Evolutionary conservation across 2,797 vertebrate genomes (phyloP), one percentile per base, ranked within the genome.

Genomic region (Remorina albescens): DNA sequence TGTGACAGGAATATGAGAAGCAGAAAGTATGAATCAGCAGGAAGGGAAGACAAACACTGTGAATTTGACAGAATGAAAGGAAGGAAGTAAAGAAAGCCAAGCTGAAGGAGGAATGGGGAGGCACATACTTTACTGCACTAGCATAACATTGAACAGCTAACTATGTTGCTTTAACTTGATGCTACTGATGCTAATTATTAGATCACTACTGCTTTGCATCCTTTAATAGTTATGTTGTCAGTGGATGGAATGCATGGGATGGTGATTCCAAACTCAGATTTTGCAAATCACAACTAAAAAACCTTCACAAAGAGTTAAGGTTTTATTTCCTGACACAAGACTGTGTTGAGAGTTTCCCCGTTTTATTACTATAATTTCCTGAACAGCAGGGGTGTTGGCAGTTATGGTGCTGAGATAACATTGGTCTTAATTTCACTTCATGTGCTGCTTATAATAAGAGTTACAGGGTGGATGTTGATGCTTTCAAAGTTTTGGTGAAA

Each of bases 1-100:
- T 70, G 67, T 62, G 60, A 81, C 60, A 81, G 56, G 65, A 88
- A 86, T 76, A 66, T 62, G 47, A 88, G 68, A 68, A 54, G 69
- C 55, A 76, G 65, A 85, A 82, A 78, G 54, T 71, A 76, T 82
- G 84, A 91, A 81, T 88, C 78, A 86, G 75, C 73, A 86, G 74
- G 60, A 81, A 57, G 16, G 62, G 39, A 65, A 59, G 60, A 84
- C 57, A 83, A 83, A 84, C 74, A 76, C 54, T 56, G 51, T 51
- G 55, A 68, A 50, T 67, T 49, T 61, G 53, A 78, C 53, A 63
- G 70, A 78, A 81, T 66, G 19, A 82, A 81, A 70, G 63, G 55
- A 81, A 78, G 72, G 62, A 82, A 73, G 63, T 36, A 69, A 70
- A 66, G 37, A 66, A 67, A 79, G 60, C 26, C 42, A 67, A 76